A percentile compares a stretch with the other conserved stretches of the same genome.
Evolutionary conservation across 2,888 invertebrate genomes (phyloP).

Genomic region (Corythucha ciliata): DNA sequence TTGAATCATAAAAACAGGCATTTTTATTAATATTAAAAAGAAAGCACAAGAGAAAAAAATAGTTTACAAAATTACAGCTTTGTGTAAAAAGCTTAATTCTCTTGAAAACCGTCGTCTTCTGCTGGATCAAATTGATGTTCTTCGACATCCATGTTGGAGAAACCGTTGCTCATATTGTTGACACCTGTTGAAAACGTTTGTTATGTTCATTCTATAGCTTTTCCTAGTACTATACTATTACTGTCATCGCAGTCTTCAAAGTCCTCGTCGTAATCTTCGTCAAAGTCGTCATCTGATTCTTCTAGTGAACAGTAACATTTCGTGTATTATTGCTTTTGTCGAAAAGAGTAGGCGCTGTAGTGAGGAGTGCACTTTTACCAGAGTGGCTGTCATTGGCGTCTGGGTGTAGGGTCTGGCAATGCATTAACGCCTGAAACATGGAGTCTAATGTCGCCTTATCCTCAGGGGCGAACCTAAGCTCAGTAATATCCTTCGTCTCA

Average conservation of each 20-base stretch:
- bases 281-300: constrained; percentile 45
- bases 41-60: too few species aligned
- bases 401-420: constrained; percentile 71
- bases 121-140: constrained; percentile 53
- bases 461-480: constrained; percentile 61
- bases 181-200: too few species aligned
- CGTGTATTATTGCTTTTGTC: too few species aligned
- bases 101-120: constrained; percentile 38
- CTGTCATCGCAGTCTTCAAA: not conserved
- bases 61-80: too few species aligned
- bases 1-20: too few species aligned
- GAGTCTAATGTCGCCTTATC: constrained; percentile 52
- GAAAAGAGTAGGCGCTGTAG: too few species aligned
- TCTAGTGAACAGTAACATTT: too few species aligned
- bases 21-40: too few species aligned
- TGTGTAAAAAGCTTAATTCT: constrained; percentile 15
- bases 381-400: constrained; percentile 61
- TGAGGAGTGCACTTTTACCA: too few species aligned
- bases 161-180: too few species aligned
- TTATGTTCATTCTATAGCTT: too few species aligned
- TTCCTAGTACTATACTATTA: not conserved
- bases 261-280: constrained; percentile 36
- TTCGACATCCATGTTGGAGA: constrained; percentile 43
- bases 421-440: constrained; percentile 64
- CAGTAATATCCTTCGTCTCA: constrained; percentile 53